phyloP scores from a whole-genome alignment of 2,888 invertebrate species.

The Drosophila aldrichi region DNA sequence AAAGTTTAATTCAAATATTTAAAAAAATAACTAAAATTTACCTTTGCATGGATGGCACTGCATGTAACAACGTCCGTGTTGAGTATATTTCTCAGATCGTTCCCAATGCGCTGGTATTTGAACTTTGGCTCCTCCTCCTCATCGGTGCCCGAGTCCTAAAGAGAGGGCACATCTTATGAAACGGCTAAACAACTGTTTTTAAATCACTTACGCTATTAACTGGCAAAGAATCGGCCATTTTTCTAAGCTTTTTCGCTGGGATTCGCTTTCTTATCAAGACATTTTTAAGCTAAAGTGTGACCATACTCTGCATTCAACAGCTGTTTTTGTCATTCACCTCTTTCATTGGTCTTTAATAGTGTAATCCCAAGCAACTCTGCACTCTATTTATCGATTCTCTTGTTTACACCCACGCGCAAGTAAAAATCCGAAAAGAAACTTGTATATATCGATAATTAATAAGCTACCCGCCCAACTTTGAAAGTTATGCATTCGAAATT shows the following conservation, averaged over 20 bases:
- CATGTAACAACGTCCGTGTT: conserved; percentile 94
- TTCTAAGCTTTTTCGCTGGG: conserved; percentile 12
- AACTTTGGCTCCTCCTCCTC: conserved; percentile 91
- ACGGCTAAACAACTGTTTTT: too few relatives aligned
- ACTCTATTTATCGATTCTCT: conserved; percentile 6
- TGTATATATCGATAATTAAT: conserved; percentile 1
- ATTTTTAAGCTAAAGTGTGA: conserved; percentile 33
- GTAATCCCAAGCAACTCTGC: background rate
- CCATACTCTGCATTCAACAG: conserved; percentile 44
- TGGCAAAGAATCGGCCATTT: conserved; percentile 48
- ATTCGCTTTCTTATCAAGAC: conserved; percentile 53
- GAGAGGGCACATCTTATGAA: background rate
- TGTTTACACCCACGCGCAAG: background rate
- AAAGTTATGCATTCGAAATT: background rate
- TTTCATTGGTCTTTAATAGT: background rate
- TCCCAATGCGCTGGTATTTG: conserved; percentile 95
- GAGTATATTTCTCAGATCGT: conserved; percentile 94
- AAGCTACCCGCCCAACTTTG: background rate
- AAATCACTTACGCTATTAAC: conserved; percentile 39
- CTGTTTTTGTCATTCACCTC: conserved; percentile 24
- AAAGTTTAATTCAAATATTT: background rate
- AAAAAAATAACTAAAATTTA: conserved; percentile 73
- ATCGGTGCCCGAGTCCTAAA: conserved; percentile 74
- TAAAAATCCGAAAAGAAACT: background rate
- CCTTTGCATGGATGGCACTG: conserved; percentile 96